Conservation (phyloP, 2,113 vertebrate genomes). For the Rhinogobius similis region DNA sequence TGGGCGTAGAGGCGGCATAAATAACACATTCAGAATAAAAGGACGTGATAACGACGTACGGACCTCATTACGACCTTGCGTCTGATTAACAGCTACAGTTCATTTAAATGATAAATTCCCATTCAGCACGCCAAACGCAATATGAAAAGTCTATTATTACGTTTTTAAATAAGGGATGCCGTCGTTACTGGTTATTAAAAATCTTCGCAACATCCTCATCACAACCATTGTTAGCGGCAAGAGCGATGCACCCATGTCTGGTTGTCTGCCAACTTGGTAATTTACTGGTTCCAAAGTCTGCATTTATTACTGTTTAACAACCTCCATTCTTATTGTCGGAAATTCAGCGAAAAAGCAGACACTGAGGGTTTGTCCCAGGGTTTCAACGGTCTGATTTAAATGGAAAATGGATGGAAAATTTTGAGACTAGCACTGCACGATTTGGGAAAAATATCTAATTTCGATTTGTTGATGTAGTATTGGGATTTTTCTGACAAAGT, state of each 20-base stretch:
- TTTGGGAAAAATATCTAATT: too few relatives aligned
- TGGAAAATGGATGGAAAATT: neutral
- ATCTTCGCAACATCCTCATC: constrained; percentile 8
- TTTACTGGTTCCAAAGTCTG: neutral
- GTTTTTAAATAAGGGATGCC: constrained; percentile 23
- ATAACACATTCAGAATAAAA: constrained; percentile 34
- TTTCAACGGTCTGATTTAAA: neutral
- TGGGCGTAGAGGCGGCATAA: constrained; percentile 35
- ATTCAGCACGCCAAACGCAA: constrained; percentile 6
- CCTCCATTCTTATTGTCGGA: neutral
- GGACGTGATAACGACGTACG: constrained; percentile 13
- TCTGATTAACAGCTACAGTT: constrained; percentile 28
- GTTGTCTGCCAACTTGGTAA: neutral
- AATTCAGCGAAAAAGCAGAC: neutral
- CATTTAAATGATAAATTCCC: neutral
- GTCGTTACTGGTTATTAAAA: constrained; percentile 25
- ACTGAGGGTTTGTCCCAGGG: neutral
- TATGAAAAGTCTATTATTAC: constrained; percentile 2
- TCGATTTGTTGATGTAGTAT: too few relatives aligned
- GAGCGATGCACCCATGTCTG: neutral
- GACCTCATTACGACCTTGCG: constrained; percentile 24
- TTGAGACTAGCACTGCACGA: too few relatives aligned
- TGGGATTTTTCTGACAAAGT: too few relatives aligned
- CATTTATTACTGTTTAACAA: neutral
- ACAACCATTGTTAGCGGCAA: neutral